Evolutionary conservation across 2,888 invertebrate genomes (phyloP), one percentile per base, ranked within the genome.

Genomic region (Lithophane leautieri): DNA sequence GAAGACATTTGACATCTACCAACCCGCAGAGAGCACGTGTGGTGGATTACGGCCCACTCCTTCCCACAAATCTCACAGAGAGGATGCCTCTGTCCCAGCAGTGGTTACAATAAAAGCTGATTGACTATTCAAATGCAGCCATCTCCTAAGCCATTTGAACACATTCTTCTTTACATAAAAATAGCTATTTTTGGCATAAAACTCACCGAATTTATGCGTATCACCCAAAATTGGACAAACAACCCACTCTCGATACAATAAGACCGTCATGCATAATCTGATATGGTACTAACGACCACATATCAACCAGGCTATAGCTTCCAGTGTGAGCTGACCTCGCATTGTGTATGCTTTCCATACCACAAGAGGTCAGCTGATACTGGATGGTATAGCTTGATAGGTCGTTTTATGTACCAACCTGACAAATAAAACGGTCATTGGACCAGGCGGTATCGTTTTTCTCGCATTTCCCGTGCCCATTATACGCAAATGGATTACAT

Each of bases 401-500:
- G 22, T 25, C 16, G 4, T 58, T 12, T 34, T 28, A 7, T 34
- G 25, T 67, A 66, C 71, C 7, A 63, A 71, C 34, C 60, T 79
- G 60, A 77, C 79, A 78, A 76, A 85, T 85, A 83, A 79, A 85
- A 68, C 42, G 74, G 52, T 66, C 76, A 81, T 76, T 76, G 69
- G 62, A 60, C 56, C 60, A 70, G 74, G 78, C 66, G 68, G 60
- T 81, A 76, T 63, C 69, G 34, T 79, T 82, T 83, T 83, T 79
- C 58, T 79, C 81, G 40, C 70, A 73, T 70, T 75, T 75, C 42
- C 47, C 44, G 16, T 70, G 34, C 34, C 78, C 63, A 80, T 83
- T 78, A 85, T 63, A 34, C 58, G 42, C 54, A 44, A 76, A 80
- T 73, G 81, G 76, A 75, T 84, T 67, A 65, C 69, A 79, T 84